Evolutionary conservation across 2,888 invertebrate species (phyloP), one percentile per base, ranked within the genome.

Genomic region (Nomada flava): DNA sequence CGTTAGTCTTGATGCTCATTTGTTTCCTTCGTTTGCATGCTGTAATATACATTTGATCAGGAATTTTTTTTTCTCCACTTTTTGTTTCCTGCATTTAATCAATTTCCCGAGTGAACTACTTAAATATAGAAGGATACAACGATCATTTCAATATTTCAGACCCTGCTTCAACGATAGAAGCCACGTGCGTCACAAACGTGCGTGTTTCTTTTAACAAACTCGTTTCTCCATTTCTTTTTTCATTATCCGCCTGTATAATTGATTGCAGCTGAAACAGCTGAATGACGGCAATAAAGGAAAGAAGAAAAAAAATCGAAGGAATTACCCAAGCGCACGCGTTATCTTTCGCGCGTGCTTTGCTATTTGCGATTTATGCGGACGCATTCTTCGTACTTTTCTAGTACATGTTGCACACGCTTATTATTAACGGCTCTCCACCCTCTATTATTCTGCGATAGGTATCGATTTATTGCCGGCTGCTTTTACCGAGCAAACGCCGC

Each of bases 391-490:
- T 60, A 36, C 64, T 77, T 60, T 23, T 64, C 20, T 44, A 26
- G 50, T 57, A 52, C 50, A 23, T 72, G 52, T 65, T 62, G 50
- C 64, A 47, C 53, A 53, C 67, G 59, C 26, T 74, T 74, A 63
- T 74, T 62, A 74, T 50, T 57, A 53, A 44, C 71, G 47, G 64
- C 36, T 76, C 62, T 71, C 70, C 79, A 71, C 78, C 78, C 79
- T 76, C 70, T 71, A 76, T 76, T 70, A 71, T 79, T 44, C 57
- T 42, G 26, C 52, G 60, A 70, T 64, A 57, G 47, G n/a, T 62
- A 76, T 63, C 64, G 70, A 76, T 80, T 80, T 79, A 80, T 80
- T 64, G 29, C 23, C 64, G 59, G 23, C 11, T 63, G 50, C 53
- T 79, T 70, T 76, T 42, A 13, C 36, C 62, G 36, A 36, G 57